Base-by-base conservation (phyloP, 2,113 vertebrate species). In the Lagopus leucura region DNA sequence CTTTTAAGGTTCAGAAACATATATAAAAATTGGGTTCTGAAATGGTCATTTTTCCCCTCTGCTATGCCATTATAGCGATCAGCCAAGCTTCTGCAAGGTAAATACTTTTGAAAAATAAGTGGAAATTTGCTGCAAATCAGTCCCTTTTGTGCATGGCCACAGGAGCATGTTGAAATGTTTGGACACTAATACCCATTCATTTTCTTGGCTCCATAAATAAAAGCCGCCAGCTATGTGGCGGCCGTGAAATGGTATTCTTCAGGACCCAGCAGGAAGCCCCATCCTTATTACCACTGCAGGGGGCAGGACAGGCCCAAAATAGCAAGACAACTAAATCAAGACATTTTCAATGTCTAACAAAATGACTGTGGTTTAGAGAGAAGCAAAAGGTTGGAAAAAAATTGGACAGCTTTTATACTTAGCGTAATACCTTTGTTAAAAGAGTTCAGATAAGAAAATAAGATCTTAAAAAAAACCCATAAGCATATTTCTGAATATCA, bases 151-250 rank as follows among this genome's bases (percentile, higher is more conserved):
- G 98, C 98, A 97, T 98, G 98, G 98, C 98, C 98, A 98, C 98
- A 98, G 99, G 98, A 99, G 99, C 99, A 99, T 99, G 99, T 99
- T 99, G 99, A 99, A 99, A 99, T 99, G 99, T 99, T 99, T 99
- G 99, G 99, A 99, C 99, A 99, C 99, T 99, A 99, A 99, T 99
- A 99, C 99, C 99, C 99, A 99, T 99, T 99, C 99, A 99, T 99
- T 99, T 99, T 98, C 98, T 98, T 98, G 98, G 98, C 98, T 98
- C 99, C 98, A 99, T 99, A 99, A 99, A 99, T 99, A 99, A 99
- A 99, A 99, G 99, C 99, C 98, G 99, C 98, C 98, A 99, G 99
- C 98, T 98, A 98, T 98, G 98, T 98, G 98, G 99, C 99, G 98
- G 98, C 98, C 98, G 98, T 99, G 99, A 99, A 99, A 99, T 99